Percentiles rank a stretch among this genome's conserved stretches.
phyloP scores from a whole-genome alignment of 30 jellyfish, hydroid and myxozoan genomes.

The Catostylus mosaicus region DNA sequence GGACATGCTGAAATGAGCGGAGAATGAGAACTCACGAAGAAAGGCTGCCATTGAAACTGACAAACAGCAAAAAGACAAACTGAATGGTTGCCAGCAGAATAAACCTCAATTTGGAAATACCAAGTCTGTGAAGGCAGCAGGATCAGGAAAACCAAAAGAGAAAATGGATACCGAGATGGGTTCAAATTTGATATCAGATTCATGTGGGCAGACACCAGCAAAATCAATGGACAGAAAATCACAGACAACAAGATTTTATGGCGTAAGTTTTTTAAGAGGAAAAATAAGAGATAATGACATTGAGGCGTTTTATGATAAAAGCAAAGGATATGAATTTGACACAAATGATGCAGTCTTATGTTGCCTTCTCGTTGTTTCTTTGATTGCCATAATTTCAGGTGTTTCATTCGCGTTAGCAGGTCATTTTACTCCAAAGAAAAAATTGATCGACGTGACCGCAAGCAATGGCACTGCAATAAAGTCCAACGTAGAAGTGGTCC shows the following conservation, averaged over 20 bases:
- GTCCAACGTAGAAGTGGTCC: constrained; percentile 18
- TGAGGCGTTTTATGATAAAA: constrained; percentile 7
- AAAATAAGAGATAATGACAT: constrained; percentile 32
- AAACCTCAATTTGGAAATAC: background rate
- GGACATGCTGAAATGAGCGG: background rate
- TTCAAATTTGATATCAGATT: constrained; percentile 50
- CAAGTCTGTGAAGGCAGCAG: background rate
- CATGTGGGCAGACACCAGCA: constrained; percentile 67
- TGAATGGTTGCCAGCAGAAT: background rate
- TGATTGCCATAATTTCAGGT: constrained; percentile 49
- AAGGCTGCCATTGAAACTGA: too few relatives aligned
- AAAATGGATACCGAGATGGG: constrained; percentile 13
- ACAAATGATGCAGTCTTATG: constrained; percentile 33
- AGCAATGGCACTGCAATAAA: constrained; percentile 3
- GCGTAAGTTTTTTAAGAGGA: constrained; percentile 69
- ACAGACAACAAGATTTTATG: constrained; percentile 74
- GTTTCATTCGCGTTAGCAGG: constrained; percentile 73
- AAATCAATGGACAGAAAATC: constrained; percentile 46
- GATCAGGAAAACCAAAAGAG: background rate
- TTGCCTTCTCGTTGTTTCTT: constrained; percentile 33
- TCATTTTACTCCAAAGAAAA: constrained; percentile 66
- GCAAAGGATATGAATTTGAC: constrained; percentile 30
- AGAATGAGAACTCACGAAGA: too few relatives aligned
- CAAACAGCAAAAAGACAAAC: too few relatives aligned
- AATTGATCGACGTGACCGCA: background rate